Conservation (phyloP, 2,888 invertebrate genomes). For the Acanthosepion pharaonis region DNA sequence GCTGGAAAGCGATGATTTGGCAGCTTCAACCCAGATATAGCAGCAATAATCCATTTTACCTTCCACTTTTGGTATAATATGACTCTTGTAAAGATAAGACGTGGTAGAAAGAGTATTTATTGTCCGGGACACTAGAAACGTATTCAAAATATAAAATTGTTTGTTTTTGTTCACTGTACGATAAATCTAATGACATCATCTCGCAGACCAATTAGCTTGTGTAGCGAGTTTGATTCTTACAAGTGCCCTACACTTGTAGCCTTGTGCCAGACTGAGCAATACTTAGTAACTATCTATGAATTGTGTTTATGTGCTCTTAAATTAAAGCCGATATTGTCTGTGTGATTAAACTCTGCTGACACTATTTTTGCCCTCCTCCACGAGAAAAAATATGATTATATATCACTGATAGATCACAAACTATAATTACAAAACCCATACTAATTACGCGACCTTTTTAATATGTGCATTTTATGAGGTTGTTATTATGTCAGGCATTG, state of each 20-base stretch:
- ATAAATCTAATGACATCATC: not conserved
- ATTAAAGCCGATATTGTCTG: not conserved
- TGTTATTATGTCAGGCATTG: not conserved
- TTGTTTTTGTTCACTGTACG: not conserved
- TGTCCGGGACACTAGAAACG: no score
- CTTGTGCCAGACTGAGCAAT: not conserved
- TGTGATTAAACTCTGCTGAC: not conserved
- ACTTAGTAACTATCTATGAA: not conserved
- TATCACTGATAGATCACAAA: not conserved
- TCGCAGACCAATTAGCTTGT: not conserved
- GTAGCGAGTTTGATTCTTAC: not conserved
- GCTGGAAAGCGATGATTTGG: no score
- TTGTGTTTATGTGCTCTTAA: not conserved
- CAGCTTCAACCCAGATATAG: no score
- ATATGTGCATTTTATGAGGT: not conserved
- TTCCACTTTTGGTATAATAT: no score
- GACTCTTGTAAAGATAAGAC: no score
- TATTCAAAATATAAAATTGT: no score
- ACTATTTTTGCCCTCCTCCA: not conserved
- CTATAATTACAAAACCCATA: not conserved
- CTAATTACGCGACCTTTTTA: not conserved
- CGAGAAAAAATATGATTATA: not conserved
- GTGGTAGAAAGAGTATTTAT: no score
- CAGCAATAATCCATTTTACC: no score
- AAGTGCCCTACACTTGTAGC: not conserved